Evolutionary conservation across 2,888 invertebrate species (phyloP), one percentile per base, ranked within the genome.

Genomic region (Calliopum simillimum): DNA sequence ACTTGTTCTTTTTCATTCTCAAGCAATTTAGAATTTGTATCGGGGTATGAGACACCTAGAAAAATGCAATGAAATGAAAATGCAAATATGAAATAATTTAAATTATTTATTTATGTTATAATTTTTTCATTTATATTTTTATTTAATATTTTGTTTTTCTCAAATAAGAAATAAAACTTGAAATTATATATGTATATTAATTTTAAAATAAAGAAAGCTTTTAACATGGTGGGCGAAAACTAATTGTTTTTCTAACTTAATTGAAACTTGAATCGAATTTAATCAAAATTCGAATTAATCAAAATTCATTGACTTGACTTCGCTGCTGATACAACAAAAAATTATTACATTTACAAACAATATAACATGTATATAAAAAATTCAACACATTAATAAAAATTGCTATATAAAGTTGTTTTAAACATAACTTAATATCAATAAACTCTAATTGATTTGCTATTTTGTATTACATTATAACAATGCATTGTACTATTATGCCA

Each of bases 271-370:
- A 33, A 5, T 33, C 8, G 33, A 61, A 44, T 23, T 23, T 58
- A 25, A 14, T 41, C 14, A 16, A 25, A 25, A 56, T 56, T 21
- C 21, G 44, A n/a, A n/a, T n/a, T 16, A 41, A 23, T 65, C n/a
- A 41, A 13, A 19, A 33, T 53, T 64, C 53, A 23, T 63, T 51
- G 53, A 63, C 62, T 69, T 51, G 53, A 63, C 62, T 69, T 69
- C 62, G 68, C 62, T 69, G 68, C 55, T 69, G 68, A 23, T 55
- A 63, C 68, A 63, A 69, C 56, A 49, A 47, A 47, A 67, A 68
- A 68, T 5, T 58, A 58, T 59, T 68, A 67, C 33, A 58, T 49
- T 58, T 59, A 25, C 58, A 67, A 47, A 14, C 19, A 63, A 23
- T 56, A 56, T 46, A 66, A 66, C 56, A 46, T 23, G 46, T 46